Conservation (phyloP, 2,888 invertebrate species). For the Lymantria dispar region DNA sequence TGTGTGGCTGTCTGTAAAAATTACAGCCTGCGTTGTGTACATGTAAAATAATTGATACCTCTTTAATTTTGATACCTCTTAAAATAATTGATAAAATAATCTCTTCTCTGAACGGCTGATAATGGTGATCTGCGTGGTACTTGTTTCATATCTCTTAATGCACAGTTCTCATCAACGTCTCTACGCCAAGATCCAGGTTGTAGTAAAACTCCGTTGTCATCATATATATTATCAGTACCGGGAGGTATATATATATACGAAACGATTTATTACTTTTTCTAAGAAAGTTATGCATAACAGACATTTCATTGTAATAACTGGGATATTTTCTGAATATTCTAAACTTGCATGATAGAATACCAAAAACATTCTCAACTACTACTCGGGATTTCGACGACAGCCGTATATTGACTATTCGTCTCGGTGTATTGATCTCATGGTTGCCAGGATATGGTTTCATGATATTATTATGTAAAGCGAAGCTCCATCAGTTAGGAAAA, state of each 20-base stretch:
- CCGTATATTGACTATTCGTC: too few species aligned
- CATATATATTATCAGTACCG: slow-evolving; percentile 24
- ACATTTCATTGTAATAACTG: too few species aligned
- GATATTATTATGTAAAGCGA: slow-evolving; percentile 24
- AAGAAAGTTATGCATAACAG: slow-evolving; percentile 32
- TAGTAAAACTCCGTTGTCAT: slow-evolving; percentile 10
- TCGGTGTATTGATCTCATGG: slow-evolving; percentile 19
- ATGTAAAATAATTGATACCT: too few species aligned
- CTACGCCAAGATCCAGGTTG: slow-evolving; percentile 13
- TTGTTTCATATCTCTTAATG: neutral
- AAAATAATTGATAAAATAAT: slow-evolving; percentile 15
- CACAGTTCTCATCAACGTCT: neutral
- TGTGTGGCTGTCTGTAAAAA: too few species aligned
- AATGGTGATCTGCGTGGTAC: slow-evolving; percentile 19
- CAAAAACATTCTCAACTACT: too few species aligned
- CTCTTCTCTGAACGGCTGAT: slow-evolving; percentile 14
- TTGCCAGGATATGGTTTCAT: slow-evolving; percentile 40
- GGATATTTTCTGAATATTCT: too few species aligned
- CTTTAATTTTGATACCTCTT: too few species aligned
- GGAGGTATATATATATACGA: slow-evolving; percentile 17
- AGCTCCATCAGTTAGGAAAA: slow-evolving; percentile 36
- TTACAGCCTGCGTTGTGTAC: too few species aligned
- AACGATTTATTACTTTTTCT: slow-evolving; percentile 9
- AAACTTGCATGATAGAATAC: too few species aligned
- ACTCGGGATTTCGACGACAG: too few species aligned